Evolutionary conservation across 2,888 invertebrate genomes (phyloP), one percentile per base, ranked within the genome.

Genomic region (Prostheceraeus crozeri): DNA sequence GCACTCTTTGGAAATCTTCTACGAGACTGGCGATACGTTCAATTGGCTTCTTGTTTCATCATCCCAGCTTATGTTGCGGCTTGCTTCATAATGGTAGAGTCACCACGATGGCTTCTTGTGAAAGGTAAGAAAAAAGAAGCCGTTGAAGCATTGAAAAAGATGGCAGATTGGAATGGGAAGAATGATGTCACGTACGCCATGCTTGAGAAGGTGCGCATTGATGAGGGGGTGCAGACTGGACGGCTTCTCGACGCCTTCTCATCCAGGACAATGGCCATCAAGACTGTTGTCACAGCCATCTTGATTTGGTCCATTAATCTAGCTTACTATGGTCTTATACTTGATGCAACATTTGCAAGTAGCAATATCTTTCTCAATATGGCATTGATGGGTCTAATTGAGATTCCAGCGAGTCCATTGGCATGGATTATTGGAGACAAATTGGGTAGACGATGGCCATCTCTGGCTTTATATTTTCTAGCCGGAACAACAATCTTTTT

Each of bases 101-200:
- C 59, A 21, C 59, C 59, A 30, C 4, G 59, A 21, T 58, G 59
- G 59, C 25, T 58, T n/a, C 59, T 23, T 16, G 16, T 58, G 2
- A 14, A 35, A 28, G 59, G 59, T 2, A n/a, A 25, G 11, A 16
- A 10, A 16, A 16, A 25, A 19, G 59, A 58, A 25, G 60, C 59
- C 21, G 25, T 27, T 14, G 25, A 2, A 2, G 31, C 10, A n/a
- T 21, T 58, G n/a, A 1, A 31, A 16, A 2, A 14, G 2, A 16
- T 58, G 11, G 59, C 59, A 28, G 8, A 25, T 11, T 14, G 31
- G 11, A 58, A 58, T 11, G 31, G 59, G 1, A 14, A 4, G n/a
- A n/a, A n/a, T n/a, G n/a, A n/a, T n/a, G n/a, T n/a, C n/a, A n/a
- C n/a, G n/a, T n/a, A n/a, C n/a, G n/a, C n/a, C n/a, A n/a, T n/a